Base-by-base conservation (phyloP, 2,888 invertebrate species). In the Drosophila prostipennis region DNA sequence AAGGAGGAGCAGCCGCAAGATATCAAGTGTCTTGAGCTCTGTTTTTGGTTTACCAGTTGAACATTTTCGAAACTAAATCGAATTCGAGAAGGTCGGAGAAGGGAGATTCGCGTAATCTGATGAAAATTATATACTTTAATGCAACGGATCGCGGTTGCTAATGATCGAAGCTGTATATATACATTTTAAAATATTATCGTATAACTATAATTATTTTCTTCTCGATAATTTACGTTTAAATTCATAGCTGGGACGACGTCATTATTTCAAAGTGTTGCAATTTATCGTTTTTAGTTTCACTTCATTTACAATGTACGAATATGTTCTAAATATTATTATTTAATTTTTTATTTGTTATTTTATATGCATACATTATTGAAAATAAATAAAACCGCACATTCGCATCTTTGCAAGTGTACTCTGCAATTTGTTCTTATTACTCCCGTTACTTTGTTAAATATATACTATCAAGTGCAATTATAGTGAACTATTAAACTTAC, bases 121-220 rank as follows among this genome's bases (percentile, higher is more conserved):
- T 1, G 11, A 45, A 63, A 46, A 76, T 56, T 45, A 53, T 65
- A 72, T 59, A 58, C 65, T 68, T 73, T 65, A 74, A 74, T 57
- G 43, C 76, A 64, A 74, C 58, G 67, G 72, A 76, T 72, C 72
- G 76, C 76, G 74, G 76, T 86, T 83, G 80, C 75, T 83, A 60
- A 83, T 49, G 77, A 77, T 78, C 63, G 76, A 78, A 79, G 88
- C 82, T 82, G 82, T 82, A 88, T 77, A 88, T 75, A 75, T 75
- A 73, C 55, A 75, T 79, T 77, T 79, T 68, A 88, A 88, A 88
- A 71, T 82, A 86, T 86, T 88, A 88, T 86, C 72, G 65, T 86
- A 77, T 77, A 80, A 82, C 71, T 82, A 76, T 82, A 82, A 82
- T 77, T 79, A 86, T 77, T 75, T 86, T 71, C 69, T 80, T 82